Evolutionary conservation across 2,888 invertebrate species (phyloP), one percentile per base, ranked within the genome.

Genomic region (Acronicta aceris): DNA sequence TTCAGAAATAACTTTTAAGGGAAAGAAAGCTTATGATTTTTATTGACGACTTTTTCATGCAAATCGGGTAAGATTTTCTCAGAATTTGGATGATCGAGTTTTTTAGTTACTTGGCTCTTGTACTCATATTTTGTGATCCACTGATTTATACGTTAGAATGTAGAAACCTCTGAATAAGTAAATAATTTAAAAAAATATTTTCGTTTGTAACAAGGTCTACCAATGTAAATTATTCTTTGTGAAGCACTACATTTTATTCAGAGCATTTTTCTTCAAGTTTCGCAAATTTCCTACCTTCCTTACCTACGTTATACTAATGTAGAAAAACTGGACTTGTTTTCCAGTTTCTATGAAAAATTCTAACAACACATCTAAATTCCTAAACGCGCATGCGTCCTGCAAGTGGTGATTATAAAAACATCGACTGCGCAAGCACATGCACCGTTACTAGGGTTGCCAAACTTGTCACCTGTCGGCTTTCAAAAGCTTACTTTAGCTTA

Each of bases 351-450:
- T 67, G 64, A 67, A 72, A 63, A 64, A 68, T 64, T 65, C 73
- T 55, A 71, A 68, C 60, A 68, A 64, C 53, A 64, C 47, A 42
- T 60, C 63, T 64, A 68, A 65, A 77, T 76, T 68, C 74, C 56
- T 38, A 8, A 46, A 65, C 41, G 68, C 54, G 67, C 72, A 72
- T 70, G 64, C 77, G 64, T 70, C 69, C 66, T 66, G 55, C 58
- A 68, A 65, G 74, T 59, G 56, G 55, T 41, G 65, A 66, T 68
- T 71, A 72, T 57, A 78, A 76, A 77, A 78, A 79, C 65, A 58
- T 56, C 17, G 46, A 40, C 59, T 71, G 76, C 76, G 65, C 62
- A 53, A 62, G 66, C 61, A 53, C 62, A 48, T 52, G 41, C 59
- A 71, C 72, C 72, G 70, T 76, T 68, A 52, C 38, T 41, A 76